Evolutionary conservation across 1,140 invertebrate genomes (phyloP), one percentile per base, ranked within the genome.

Genomic region (Drosophila pachea): DNA sequence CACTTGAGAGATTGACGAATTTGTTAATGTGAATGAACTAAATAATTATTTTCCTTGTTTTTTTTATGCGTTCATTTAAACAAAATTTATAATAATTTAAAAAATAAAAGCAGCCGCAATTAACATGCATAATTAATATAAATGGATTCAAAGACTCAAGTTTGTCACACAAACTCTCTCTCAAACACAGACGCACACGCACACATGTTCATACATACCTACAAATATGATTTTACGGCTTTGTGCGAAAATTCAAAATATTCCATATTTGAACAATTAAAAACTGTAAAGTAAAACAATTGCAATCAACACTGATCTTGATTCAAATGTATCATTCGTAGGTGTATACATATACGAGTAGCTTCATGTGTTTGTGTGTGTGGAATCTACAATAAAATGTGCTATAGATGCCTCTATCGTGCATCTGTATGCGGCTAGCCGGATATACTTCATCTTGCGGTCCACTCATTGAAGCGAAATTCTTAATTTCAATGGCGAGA

Each of bases 391-490:
- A 66, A 52, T 54, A 16, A 53, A 49, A 14, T 65, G 47, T 60
- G 48, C 45, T 9, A 12, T 45, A 58, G 38, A 40, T 29, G 54
- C 56, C 38, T 22, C 22, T 22, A 22, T 3, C 22, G 22, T 68
- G 59, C 54, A 53, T 56, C 16, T 55, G 36, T 54, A 76, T 42
- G 78, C 67, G 50, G 43, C 42, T 48, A 86, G 81, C 81, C 81
- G 81, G 81, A 84, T 84, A 81, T 70, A 71, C 76, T 84, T 86
- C 81, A 86, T 84, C 76, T 86, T 73, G 78, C 70, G 59, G 65
- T 76, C 74, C 56, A 64, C 61, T 59, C 64, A 68, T 75, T 86
- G 81, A 74, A 72, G 70, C 71, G 76, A 55, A 74, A 76, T 86
- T 84, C 77, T 81, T 84, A 84, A 84, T 84, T 84, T 84, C 73